Evolutionary conservation across 2,797 vertebrate species (phyloP), one percentile per base, ranked within the genome.

Genomic region (Sebastes elongatus): DNA sequence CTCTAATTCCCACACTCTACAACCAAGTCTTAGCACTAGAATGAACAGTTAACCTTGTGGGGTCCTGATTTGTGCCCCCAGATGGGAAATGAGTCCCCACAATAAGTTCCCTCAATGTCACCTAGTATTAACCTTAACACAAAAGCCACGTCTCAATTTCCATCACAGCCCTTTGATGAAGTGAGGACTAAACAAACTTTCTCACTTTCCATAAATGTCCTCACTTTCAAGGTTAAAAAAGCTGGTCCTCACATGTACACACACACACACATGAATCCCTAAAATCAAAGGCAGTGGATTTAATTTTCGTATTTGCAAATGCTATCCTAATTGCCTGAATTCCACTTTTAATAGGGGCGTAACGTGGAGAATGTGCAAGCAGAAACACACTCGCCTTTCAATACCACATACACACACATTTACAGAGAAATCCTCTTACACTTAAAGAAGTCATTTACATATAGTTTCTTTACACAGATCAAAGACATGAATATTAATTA

Each of bases 401-500:
- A 16, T 18, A 16, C 16, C 42, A 46, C 49, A 38, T 61, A 32
- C n/a, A 33, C 75, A 46, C 60, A 33, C 23, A 63, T 4, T 1
- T 3, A 2, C 62, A 63, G 27, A 76, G 27, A 79, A 64, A 66
- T 80, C 46, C 74, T 73, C 18, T 23, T 23, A 42, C 77, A 68
- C 5, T 52, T 30, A 61, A 66, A 32, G 6, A 69, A 67, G 35
- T 59, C 0, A 74, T 83, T 86, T 75, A 30, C 78, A 74, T 83
- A 59, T 64, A 1, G 23, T 38, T 49, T 81, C 28, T 78, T 52
- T n/a, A 49, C 46, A 20, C 5, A 1, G 28, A 67, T 67, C 33
- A 23, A 28, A 70, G 20, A 63, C 66, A 72, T 38, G 11, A 72
- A 75, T 80, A 70, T 75, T 18, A 66, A 80, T 84, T 59, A 68